Evolutionary conservation across 1,140 invertebrate species (phyloP).

Genomic region (Pararge aegeria): DNA sequence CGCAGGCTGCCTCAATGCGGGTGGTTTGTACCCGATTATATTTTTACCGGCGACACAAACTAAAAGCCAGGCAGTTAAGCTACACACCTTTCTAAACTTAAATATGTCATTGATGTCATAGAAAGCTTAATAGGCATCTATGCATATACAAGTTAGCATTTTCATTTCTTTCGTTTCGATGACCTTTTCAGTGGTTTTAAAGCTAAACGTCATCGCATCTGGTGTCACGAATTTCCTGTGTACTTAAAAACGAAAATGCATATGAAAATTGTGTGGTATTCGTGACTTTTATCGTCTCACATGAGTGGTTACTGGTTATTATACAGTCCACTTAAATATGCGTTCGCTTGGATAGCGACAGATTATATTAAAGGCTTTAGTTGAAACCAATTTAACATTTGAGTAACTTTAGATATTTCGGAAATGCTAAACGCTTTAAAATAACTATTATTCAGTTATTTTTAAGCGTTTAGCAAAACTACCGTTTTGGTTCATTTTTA

Average conservation of each 20-base stretch:
- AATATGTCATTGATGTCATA: too few species aligned
- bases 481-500: too few species aligned
- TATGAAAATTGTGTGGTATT: slow-evolving; percentile 11
- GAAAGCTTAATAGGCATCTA: too few species aligned
- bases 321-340: slow-evolving; percentile 17
- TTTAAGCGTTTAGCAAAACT: neutral
- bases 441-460: neutral
- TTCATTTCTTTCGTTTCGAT: neutral
- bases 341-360: slow-evolving; percentile 16
- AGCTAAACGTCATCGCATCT: neutral
- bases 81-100: too few species aligned
- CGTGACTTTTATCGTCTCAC: slow-evolving; percentile 24
- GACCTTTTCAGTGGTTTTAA: neutral
- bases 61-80: too few species aligned
- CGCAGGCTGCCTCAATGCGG: too few species aligned
- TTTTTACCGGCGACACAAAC: too few species aligned
- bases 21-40: too few species aligned
- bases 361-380: slow-evolving; percentile 14
- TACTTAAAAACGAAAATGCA: slow-evolving; percentile 4
- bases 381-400: slow-evolving; percentile 7
- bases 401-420: neutral
- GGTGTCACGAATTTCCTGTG: slow-evolving; percentile 2
- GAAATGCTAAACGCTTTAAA: neutral
- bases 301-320: slow-evolving; percentile 12
- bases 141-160: too few species aligned